phyloP scores from a whole-genome alignment of 1,140 invertebrate species.

The Physella acuta region DNA sequence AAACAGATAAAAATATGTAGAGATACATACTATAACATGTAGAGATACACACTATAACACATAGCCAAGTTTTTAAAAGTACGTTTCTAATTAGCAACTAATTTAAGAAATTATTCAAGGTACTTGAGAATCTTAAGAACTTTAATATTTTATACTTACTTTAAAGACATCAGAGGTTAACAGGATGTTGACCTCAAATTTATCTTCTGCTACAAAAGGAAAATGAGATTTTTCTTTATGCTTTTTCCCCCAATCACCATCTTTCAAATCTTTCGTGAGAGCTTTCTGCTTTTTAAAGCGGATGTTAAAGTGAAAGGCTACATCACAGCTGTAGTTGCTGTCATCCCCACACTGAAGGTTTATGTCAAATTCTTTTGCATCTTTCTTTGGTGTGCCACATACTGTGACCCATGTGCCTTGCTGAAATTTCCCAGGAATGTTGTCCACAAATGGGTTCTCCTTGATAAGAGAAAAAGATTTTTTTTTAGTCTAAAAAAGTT shows the following conservation, averaged over 20 bases:
- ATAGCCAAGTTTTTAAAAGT: no score
- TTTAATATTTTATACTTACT: not conserved
- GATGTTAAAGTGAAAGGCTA: not conserved
- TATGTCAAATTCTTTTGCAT: not conserved
- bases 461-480: no score
- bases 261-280: not conserved
- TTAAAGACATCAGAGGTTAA: not conserved
- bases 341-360: not conserved
- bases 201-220: not conserved
- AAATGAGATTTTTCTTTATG: not conserved
- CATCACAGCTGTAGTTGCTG: not conserved
- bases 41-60: no score
- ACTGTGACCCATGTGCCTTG: not conserved
- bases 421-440: not conserved
- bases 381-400: not conserved
- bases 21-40: no score
- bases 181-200: not conserved
- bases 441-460: not conserved
- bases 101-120: no score
- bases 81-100: no score
- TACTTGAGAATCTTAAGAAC: no score
- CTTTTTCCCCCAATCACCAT: slow-evolving; percentile 1
- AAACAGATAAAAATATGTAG: no score
- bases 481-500: no score
- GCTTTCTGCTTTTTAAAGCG: not conserved